These are phyloP conservation scores for Craseonycteris thonglongyai DNA, from an alignment of 2,113 vertebrate genomes.

Conservation along the genomic window DNA sequence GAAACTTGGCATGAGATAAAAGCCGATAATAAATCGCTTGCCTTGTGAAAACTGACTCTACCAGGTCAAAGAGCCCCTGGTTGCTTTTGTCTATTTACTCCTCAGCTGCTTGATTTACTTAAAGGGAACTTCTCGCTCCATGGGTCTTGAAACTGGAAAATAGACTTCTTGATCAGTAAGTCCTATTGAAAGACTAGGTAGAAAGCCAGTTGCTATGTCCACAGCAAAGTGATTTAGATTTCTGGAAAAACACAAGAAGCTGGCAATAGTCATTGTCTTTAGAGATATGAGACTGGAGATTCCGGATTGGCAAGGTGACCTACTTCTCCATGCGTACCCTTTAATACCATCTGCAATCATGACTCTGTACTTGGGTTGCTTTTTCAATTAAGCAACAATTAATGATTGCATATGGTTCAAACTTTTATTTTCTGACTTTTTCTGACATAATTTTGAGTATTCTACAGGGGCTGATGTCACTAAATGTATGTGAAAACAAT, in stretches of 20 bases:
- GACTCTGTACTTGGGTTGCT: background rate
- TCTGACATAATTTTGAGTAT: background rate
- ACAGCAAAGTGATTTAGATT: background rate
- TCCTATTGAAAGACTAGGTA: constrained; percentile 31
- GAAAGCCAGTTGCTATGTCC: background rate
- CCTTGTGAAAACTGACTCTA: constrained; percentile 6
- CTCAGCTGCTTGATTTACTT: constrained; percentile 47
- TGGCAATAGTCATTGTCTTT: background rate
- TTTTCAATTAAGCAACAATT: background rate
- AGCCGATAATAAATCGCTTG: constrained; percentile 33
- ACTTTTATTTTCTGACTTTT: background rate
- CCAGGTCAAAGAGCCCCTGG: background rate
- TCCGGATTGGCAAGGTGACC: background rate
- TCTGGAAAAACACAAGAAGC: background rate
- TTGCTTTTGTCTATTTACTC: constrained; percentile 25
- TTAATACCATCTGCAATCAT: background rate
- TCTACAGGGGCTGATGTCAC: background rate
- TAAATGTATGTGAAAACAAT: background rate
- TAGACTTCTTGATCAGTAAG: constrained; percentile 35
- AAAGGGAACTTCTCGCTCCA: background rate
- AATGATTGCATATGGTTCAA: background rate
- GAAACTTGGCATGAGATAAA: background rate
- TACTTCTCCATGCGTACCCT: background rate
- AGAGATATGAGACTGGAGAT: background rate
- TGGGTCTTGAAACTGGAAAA: background rate